phyloP scores from a whole-genome alignment of 2,113 vertebrate species.

The Amphilophus citrinellus region DNA sequence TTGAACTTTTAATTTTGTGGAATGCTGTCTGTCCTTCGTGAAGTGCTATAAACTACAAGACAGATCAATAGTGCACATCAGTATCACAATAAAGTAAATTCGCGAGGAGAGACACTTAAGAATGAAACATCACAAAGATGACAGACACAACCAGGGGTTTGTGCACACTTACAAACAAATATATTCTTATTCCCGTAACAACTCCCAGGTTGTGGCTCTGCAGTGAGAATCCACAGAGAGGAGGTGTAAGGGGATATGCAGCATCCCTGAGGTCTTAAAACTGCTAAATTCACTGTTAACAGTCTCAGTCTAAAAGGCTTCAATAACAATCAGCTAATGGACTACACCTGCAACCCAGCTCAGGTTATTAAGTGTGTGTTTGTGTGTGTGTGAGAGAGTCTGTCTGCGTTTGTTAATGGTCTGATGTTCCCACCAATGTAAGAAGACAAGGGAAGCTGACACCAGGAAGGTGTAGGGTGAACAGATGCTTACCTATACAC shows the following conservation, averaged over 20 bases:
- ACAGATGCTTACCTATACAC: slow-evolving; percentile 34
- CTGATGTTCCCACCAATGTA: slow-evolving; percentile 19
- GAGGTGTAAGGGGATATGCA: slow-evolving; percentile 34
- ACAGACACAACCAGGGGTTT: neutral
- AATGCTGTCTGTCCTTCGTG: neutral
- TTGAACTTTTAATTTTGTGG: neutral
- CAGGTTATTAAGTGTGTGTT: slow-evolving; percentile 13
- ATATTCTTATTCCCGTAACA: neutral
- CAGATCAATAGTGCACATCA: neutral
- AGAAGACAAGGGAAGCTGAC: slow-evolving; percentile 29
- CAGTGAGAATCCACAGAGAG: slow-evolving; percentile 2
- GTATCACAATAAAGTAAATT: neutral
- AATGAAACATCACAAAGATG: neutral
- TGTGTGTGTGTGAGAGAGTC: neutral
- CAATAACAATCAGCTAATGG: slow-evolving; percentile 65
- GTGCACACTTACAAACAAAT: neutral
- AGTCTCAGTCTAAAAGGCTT: slow-evolving; percentile 30
- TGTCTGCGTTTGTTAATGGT: slow-evolving; percentile 17
- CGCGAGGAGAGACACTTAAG: neutral
- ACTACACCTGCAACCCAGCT: slow-evolving; percentile 37
- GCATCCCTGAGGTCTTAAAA: slow-evolving; percentile 37
- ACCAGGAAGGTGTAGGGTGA: neutral
- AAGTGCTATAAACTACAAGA: neutral
- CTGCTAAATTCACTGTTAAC: slow-evolving; percentile 41
- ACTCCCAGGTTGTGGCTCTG: neutral